A percentile compares a stretch with the other conserved stretches of the same genome.
Conservation (phyloP, 1,140 invertebrate genomes). For the Dreissena rostriformis region DNA sequence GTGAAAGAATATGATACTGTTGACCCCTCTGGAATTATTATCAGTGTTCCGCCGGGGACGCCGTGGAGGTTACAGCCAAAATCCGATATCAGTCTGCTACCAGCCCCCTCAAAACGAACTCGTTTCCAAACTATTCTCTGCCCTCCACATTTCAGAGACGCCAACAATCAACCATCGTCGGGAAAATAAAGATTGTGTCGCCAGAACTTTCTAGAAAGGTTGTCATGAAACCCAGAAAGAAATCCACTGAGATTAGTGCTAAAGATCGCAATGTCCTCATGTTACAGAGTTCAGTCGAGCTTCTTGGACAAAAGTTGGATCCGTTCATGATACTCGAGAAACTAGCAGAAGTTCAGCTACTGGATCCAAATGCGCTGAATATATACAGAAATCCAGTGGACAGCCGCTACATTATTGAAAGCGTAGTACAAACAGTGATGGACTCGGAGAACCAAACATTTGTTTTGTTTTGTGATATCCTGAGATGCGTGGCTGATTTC, state of each 20-base stretch:
- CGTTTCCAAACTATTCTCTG: conserved; percentile 39
- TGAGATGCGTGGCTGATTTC: conserved; percentile 60
- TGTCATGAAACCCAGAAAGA: conserved; percentile 53
- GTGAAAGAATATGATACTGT: conserved; percentile 44
- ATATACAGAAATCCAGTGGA: conserved; percentile 71
- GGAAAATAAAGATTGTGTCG: conserved; percentile 72
- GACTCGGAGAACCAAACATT: conserved; percentile 66
- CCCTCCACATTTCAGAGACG: conserved; percentile 5
- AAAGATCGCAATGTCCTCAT: conserved; percentile 69
- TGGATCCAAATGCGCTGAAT: conserved; percentile 65
- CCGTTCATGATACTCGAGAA: conserved; percentile 70
- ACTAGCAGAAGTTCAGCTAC: conserved; percentile 61
- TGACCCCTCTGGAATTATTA: conserved; percentile 2
- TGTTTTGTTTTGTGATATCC: conserved; percentile 68
- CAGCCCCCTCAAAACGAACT: conserved; percentile 9
- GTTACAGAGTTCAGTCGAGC: conserved; percentile 70
- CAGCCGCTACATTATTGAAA: conserved; percentile 72
- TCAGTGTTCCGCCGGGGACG: neutral
- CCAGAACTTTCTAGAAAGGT: conserved; percentile 66
- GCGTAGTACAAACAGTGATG: conserved; percentile 68
- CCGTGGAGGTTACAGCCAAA: neutral
- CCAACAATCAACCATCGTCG: conserved; percentile 16
- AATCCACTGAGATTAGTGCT: conserved; percentile 64
- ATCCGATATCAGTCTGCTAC: conserved; percentile 1
- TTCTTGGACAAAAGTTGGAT: conserved; percentile 73